phyloP scores from a whole-genome alignment of 2,888 invertebrate species.

The Tillus elongatus region DNA sequence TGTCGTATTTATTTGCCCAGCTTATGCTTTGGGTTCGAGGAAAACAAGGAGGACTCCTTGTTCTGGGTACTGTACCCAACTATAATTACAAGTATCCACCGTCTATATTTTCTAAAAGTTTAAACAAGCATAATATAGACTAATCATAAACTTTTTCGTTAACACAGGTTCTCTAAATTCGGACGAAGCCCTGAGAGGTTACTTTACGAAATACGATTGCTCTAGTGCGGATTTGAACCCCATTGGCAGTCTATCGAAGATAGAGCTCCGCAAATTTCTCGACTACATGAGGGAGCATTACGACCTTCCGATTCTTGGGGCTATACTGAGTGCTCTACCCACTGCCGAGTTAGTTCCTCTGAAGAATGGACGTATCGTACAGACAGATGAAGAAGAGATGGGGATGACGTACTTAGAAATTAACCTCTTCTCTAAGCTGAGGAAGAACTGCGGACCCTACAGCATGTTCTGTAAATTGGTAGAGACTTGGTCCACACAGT shows the following conservation, averaged over 20 bases:
- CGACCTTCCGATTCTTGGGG: constrained; percentile 60
- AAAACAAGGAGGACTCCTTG: constrained; percentile 81
- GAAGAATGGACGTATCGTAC: constrained; percentile 70
- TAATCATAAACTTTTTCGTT: no score
- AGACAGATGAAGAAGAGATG: constrained; percentile 93
- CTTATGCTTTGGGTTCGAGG: constrained; percentile 84
- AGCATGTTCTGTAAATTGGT: constrained; percentile 92
- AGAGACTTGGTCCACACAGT: constrained; percentile 69
- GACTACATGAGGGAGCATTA: constrained; percentile 64
- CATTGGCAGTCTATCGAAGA: constrained; percentile 95
- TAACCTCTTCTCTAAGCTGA: constrained; percentile 72
- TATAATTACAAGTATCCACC: no score
- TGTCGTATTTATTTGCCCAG: constrained; percentile 94
- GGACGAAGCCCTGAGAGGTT: constrained; percentile 92
- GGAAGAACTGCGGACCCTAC: constrained; percentile 82
- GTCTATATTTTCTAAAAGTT: no score
- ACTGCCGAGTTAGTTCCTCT: constrained; percentile 95
- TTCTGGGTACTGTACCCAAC: no score
- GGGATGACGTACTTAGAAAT: constrained; percentile 95
- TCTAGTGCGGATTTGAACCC: constrained; percentile 98
- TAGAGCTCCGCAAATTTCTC: constrained; percentile 75
- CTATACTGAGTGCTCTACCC: constrained; percentile 73
- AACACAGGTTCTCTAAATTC: constrained; percentile 96
- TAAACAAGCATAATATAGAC: no score
- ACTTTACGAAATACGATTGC: constrained; percentile 98